These are phyloP conservation scores for Girardinichthys multiradiatus DNA, from an alignment of 2,113 vertebrate genomes.

Conservation along the genomic window DNA sequence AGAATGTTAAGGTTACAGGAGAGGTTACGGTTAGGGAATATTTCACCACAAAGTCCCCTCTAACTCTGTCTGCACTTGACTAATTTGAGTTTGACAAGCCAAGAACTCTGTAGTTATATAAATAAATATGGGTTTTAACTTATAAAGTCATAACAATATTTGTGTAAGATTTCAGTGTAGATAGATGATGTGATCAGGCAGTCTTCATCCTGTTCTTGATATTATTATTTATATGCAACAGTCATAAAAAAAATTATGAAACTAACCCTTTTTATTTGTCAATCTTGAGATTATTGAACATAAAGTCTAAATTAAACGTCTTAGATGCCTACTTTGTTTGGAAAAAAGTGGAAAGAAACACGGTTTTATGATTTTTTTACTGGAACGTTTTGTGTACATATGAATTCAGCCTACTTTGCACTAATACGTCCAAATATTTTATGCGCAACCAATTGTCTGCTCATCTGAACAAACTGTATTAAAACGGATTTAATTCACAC, in stretches of 20 bases:
- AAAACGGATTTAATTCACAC: too few species aligned
- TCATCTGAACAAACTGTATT: too few species aligned
- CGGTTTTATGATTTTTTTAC: too few species aligned
- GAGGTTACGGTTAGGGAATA: neutral
- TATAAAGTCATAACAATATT: neutral
- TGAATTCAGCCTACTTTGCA: neutral
- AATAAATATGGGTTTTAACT: neutral
- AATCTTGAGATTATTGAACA: neutral
- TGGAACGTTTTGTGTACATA: neutral
- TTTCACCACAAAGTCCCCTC: conserved; percentile 11
- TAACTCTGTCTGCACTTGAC: neutral
- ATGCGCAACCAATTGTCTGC: too few species aligned
- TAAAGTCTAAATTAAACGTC: neutral
- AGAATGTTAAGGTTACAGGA: conserved; percentile 21
- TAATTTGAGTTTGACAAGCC: neutral
- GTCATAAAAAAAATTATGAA: neutral
- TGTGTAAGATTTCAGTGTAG: neutral
- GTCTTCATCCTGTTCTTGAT: neutral
- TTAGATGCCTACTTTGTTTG: neutral
- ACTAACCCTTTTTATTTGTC: neutral
- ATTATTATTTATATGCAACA: neutral
- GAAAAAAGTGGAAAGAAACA: too few species aligned
- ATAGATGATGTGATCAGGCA: neutral
- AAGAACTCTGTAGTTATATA: neutral
- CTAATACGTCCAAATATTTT: too few species aligned